phyloP scores from a whole-genome alignment of 2,888 invertebrate genomes.

The Plusia festucae region DNA sequence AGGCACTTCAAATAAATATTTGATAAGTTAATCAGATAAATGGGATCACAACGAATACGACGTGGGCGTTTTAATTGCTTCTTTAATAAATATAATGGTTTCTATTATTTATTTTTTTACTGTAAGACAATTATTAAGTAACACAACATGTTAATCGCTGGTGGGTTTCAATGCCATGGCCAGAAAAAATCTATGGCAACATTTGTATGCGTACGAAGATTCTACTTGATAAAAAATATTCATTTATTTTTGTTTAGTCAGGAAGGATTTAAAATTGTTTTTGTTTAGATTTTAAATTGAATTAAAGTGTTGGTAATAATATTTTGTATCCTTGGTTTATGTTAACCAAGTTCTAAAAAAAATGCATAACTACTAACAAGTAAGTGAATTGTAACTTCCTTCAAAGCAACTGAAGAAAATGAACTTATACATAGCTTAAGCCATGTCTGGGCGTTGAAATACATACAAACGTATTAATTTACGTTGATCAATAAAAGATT shows the following conservation, averaged over 20 bases:
- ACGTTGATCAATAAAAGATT: no score
- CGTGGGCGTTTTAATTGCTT: conserved; percentile 52
- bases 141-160: conserved; percentile 32
- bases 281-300: neutral
- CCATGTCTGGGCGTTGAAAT: no score
- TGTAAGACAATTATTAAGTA: conserved; percentile 40
- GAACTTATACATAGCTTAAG: no score
- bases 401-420: no score
- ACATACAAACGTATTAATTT: no score
- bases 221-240: conserved; percentile 40
- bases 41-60: neutral
- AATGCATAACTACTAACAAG: no score
- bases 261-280: conserved; percentile 38
- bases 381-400: no score
- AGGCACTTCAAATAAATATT: conserved; percentile 23
- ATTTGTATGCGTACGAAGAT: conserved; percentile 37
- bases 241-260: conserved; percentile 30
- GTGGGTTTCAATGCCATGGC: conserved; percentile 51
- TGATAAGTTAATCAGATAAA: conserved; percentile 27
- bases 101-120: conserved; percentile 49
- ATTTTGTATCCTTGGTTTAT: neutral
- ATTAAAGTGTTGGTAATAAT: neutral
- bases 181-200: conserved; percentile 41
- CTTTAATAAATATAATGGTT: conserved; percentile 41
- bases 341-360: no score